Evolutionary conservation across 2,888 invertebrate species (phyloP), one percentile per base, ranked within the genome.

Genomic region (Molanna angustata): DNA sequence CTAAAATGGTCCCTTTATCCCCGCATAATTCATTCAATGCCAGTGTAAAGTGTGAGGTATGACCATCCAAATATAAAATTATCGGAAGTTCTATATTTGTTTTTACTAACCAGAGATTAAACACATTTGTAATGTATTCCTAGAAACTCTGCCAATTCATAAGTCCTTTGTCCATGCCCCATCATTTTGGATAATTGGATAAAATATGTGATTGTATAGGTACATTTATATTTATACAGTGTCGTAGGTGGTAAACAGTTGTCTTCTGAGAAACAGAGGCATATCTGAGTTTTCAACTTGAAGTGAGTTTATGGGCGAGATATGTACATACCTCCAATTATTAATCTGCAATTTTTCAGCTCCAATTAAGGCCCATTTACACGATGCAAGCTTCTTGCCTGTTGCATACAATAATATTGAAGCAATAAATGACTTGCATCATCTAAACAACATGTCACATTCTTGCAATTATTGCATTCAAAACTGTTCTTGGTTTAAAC

Each of bases 101-200:
- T 16, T 43, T 27, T 4, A 43, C 11, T 2, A 43, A 27, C 43
- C 43, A 43, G 2, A 14, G 22, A 17, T 43, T 9, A 16, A 43
- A 43, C 13, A 27, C 16, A 27, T 43, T 43, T 21, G 43, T 27
- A 7, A 43, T 13, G 22, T 43, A 43, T 11, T 43, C 22, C 21
- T 27, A 43, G 13, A 43, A 43, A 4, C n/a, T 11, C 11, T 43
- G 27, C 3, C 20, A 14, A 4, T 14, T 14, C 43, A 27, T 43
- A 22, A 22, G 27, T 6, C 43, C 43, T 13, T 35, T 35, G 4
- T 35, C 13, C 4, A 35, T 35, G 13, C 35, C 35, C 35, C 35
- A 35, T 9, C 35, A 11, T 13, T 4, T 14, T 35, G 35, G 35
- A 35, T 35, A 35, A 6, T 11, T 13, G 6, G 27, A 6, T 11